Evolutionary conservation across 2,113 vertebrate genomes (phyloP).

Genomic region (Ictalurus punctatus): DNA sequence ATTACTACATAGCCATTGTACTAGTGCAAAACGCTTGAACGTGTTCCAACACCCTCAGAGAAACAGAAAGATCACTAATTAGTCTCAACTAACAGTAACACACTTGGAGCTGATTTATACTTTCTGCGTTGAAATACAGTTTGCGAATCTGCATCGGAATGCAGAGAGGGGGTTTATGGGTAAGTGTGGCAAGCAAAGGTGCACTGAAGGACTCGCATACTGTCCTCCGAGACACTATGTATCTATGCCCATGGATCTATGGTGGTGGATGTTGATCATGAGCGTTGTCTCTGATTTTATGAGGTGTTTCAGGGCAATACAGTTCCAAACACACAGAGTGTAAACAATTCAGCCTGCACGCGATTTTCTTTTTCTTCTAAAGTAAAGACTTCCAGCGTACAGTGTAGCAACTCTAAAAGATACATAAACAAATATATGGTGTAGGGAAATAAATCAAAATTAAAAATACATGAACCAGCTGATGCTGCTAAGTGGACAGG

Average conservation of each 20-base stretch:
- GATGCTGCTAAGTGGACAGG: not conserved
- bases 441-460: not conserved
- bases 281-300: not conserved
- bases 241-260: not conserved
- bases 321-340: not conserved
- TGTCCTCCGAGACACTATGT: not conserved
- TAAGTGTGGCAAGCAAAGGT: not conserved
- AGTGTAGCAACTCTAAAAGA: not conserved
- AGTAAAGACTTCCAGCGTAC: not conserved
- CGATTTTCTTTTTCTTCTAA: not conserved
- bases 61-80: too few species aligned
- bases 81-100: too few species aligned
- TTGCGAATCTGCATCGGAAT: not conserved
- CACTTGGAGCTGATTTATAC: too few species aligned
- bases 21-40: too few species aligned
- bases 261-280: not conserved
- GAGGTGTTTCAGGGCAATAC: not conserved
- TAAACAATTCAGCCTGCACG: not conserved
- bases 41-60: too few species aligned
- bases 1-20: too few species aligned
- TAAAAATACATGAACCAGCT: not conserved
- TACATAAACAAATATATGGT: not conserved
- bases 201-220: not conserved
- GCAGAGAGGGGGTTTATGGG: not conserved
- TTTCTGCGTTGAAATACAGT: not conserved